phyloP scores from a whole-genome alignment of 2,797 vertebrate genomes.

The Tenualosa ilisha region DNA sequence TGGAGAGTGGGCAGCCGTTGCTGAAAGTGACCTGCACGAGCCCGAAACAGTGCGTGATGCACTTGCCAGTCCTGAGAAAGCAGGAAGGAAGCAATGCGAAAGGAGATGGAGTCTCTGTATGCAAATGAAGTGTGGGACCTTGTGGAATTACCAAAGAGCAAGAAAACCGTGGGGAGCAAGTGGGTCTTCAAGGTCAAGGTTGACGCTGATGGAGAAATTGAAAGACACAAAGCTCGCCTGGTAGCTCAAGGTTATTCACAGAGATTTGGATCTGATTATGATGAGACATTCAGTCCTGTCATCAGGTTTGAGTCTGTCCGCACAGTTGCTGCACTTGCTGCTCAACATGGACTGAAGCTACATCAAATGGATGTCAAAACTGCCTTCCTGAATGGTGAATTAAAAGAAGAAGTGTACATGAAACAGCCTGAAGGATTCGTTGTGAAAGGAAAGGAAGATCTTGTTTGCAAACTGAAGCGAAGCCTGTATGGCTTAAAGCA shows the following conservation, averaged over 20 bases:
- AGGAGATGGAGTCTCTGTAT: no score
- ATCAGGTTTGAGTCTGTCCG: not conserved
- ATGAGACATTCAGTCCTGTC: not conserved
- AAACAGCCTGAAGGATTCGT: not conserved
- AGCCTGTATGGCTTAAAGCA: not conserved
- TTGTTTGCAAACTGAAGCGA: no score
- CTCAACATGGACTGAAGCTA: not conserved
- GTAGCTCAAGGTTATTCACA: not conserved
- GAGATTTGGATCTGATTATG: conserved; percentile 7
- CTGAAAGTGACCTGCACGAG: no score
- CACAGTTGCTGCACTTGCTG: not conserved
- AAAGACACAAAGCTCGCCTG: not conserved
- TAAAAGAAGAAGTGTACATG: not conserved
- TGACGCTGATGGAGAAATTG: not conserved
- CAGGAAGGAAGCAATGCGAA: no score
- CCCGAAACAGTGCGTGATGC: no score
- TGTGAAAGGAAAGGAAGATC: not conserved
- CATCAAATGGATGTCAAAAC: conserved; percentile 7
- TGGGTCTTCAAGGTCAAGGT: conserved; percentile 1
- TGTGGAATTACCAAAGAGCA: no score
- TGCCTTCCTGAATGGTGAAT: not conserved
- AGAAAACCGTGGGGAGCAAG: not conserved
- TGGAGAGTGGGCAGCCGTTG: no score
- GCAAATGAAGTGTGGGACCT: no score
- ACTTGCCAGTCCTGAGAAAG: no score